Conservation (phyloP, 2,888 invertebrate genomes). For the Ecliptopera silaceata region DNA sequence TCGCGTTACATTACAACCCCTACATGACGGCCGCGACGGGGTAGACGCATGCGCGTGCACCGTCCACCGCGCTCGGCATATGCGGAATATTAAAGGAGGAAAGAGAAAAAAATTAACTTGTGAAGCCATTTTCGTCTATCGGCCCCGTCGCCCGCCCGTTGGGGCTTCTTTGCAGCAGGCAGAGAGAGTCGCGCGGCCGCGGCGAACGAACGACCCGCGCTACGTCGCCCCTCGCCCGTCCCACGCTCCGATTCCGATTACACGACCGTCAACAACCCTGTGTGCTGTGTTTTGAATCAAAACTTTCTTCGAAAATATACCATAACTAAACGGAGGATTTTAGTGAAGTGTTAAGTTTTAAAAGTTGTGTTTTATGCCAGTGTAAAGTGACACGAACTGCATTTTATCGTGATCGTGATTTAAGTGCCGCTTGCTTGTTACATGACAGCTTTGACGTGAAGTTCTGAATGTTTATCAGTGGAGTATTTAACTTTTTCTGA, state of each 20-base stretch:
- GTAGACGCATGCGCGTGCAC: slow-evolving; percentile 79
- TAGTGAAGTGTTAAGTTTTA: slow-evolving; percentile 67
- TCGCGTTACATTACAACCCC: slow-evolving; percentile 80
- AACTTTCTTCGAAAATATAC: slow-evolving; percentile 17
- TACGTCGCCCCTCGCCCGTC: slow-evolving; percentile 27
- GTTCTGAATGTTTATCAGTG: slow-evolving; percentile 47
- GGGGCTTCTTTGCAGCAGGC: slow-evolving; percentile 66
- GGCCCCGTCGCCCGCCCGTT: slow-evolving; percentile 72
- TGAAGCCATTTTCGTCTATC: slow-evolving; percentile 83
- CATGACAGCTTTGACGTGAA: slow-evolving; percentile 49
- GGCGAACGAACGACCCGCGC: slow-evolving; percentile 54
- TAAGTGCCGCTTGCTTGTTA: slow-evolving; percentile 56
- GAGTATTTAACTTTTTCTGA: slow-evolving; percentile 54
- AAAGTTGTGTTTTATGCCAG: slow-evolving; percentile 51
- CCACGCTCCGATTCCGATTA: slow-evolving; percentile 56
- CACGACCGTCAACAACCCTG: slow-evolving; percentile 62
- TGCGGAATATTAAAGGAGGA: slow-evolving; percentile 83
- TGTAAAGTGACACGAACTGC: slow-evolving; percentile 49
- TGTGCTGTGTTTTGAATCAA: slow-evolving; percentile 51
- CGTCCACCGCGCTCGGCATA: slow-evolving; percentile 77
- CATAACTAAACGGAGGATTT: slow-evolving; percentile 27
- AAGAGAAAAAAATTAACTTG: slow-evolving; percentile 83
- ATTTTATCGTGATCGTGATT: slow-evolving; percentile 53
- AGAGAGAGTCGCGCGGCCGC: slow-evolving; percentile 71
- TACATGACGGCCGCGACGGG: slow-evolving; percentile 53